A percentile compares a stretch with the other conserved stretches of the same genome.
These are phyloP conservation scores for Chanos chanos DNA, from an alignment of 2,797 vertebrate genomes.

Conservation along the genomic window DNA sequence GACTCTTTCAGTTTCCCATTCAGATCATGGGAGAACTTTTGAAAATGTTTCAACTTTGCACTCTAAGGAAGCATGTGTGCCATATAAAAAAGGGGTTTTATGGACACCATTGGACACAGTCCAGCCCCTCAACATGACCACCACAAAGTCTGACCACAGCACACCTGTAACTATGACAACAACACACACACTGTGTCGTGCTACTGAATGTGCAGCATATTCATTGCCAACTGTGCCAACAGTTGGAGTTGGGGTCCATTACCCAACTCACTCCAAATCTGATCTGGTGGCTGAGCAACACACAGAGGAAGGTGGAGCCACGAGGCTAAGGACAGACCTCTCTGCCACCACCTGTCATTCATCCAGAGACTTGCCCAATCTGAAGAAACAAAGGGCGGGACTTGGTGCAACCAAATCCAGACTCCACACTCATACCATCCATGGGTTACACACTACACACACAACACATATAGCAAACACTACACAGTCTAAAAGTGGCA, in stretches of 20 bases:
- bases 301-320: conserved; percentile 37
- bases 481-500: conserved; percentile 14
- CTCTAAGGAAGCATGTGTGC: conserved; percentile 72
- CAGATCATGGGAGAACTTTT: conserved; percentile 17
- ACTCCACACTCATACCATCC: conserved; percentile 31
- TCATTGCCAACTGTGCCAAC: no score
- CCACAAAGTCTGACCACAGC: conserved; percentile 25
- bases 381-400: conserved; percentile 98
- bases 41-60: conserved; percentile 65
- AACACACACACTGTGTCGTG: conserved; percentile 4
- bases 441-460: conserved; percentile 30
- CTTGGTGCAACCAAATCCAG: conserved; percentile 88
- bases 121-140: conserved; percentile 30
- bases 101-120: conserved; percentile 46
- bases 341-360: conserved; percentile 48
- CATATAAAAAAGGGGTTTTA: conserved; percentile 76
- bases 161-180: conserved; percentile 34
- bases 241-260: no score
- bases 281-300: conserved; percentile 23
- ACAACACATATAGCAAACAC: conserved; percentile 1
- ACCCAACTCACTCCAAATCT: conserved; percentile 9
- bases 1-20: conserved; percentile 18
- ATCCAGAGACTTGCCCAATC: conserved; percentile 85
- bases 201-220: conserved; percentile 17
- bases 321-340: conserved; percentile 53